phyloP scores from a whole-genome alignment of 2,113 vertebrate species.

The Lamprotornis superbus region DNA sequence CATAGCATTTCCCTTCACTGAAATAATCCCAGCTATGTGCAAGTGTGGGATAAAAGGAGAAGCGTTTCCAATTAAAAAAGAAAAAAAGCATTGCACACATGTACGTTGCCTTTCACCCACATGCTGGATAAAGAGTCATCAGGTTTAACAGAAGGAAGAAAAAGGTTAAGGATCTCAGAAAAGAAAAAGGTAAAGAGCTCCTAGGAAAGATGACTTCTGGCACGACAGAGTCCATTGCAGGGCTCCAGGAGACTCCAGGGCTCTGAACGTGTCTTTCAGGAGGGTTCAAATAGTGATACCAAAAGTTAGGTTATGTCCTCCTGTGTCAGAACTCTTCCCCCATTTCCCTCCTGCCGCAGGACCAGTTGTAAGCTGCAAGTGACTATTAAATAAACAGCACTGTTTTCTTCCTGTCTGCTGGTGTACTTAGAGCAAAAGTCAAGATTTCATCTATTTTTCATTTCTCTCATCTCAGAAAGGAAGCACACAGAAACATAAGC shows the following conservation, averaged over 20 bases:
- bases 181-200: neutral
- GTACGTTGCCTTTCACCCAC: neutral
- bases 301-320: neutral
- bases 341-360: neutral
- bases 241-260: neutral
- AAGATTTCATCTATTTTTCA: neutral
- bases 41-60: neutral
- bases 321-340: neutral
- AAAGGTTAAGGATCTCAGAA: neutral
- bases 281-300: neutral
- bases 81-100: neutral
- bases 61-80: neutral
- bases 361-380: neutral
- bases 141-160: neutral
- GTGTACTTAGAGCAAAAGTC: neutral
- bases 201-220: neutral
- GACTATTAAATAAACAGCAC: neutral
- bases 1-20: neutral
- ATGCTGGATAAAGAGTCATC: neutral
- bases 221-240: fast-evolving
- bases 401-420: neutral
- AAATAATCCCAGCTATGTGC: neutral
- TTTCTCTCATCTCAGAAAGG: neutral
- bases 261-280: neutral
- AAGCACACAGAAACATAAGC: neutral